Conservation (phyloP, 2,888 invertebrate species). For the Eurytoma californica region DNA sequence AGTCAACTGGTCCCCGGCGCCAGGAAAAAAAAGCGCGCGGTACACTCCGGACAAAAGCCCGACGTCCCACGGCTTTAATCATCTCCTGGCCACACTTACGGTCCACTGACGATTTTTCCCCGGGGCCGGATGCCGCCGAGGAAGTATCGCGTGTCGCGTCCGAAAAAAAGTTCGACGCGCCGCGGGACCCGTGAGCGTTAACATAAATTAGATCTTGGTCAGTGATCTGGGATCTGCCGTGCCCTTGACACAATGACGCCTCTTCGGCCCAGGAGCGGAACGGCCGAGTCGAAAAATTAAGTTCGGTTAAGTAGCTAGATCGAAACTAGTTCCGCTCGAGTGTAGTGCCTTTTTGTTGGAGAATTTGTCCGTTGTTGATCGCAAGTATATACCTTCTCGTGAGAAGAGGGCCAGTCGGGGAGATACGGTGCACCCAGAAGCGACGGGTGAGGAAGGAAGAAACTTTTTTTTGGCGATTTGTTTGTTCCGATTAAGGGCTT, state of each 20-base stretch:
- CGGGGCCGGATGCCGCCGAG: conserved; percentile 4
- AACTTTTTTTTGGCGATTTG: conserved; percentile 26
- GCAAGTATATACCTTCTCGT: no score
- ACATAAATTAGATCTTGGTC: conserved; percentile 53
- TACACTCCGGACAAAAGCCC: neutral
- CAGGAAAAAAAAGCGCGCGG: neutral
- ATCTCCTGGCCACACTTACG: conserved; percentile 30
- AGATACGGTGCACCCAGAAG: conserved; percentile 28
- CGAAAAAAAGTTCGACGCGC: conserved; percentile 27
- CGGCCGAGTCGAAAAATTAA: conserved; percentile 48
- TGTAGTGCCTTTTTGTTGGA: no score
- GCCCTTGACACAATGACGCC: conserved; percentile 29
- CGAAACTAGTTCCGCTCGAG: conserved; percentile 21
- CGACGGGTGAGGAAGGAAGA: conserved; percentile 4
- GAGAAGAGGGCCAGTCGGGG: conserved; percentile 23
- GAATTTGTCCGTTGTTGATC: conserved; percentile 38
- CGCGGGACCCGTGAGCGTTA: no score
- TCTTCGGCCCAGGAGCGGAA: no score
- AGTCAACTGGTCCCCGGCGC: conserved; percentile 42
- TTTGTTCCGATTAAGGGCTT: conserved; percentile 39
- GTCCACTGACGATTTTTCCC: conserved; percentile 30
- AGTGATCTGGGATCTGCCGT: conserved; percentile 4
- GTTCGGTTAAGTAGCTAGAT: conserved; percentile 11
- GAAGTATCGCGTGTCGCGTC: conserved; percentile 53
- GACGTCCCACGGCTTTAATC: conserved; percentile 23